These are phyloP conservation scores for Palaemon carinicauda DNA, from an alignment of 1,140 invertebrate species.

Conservation along the genomic window DNA sequence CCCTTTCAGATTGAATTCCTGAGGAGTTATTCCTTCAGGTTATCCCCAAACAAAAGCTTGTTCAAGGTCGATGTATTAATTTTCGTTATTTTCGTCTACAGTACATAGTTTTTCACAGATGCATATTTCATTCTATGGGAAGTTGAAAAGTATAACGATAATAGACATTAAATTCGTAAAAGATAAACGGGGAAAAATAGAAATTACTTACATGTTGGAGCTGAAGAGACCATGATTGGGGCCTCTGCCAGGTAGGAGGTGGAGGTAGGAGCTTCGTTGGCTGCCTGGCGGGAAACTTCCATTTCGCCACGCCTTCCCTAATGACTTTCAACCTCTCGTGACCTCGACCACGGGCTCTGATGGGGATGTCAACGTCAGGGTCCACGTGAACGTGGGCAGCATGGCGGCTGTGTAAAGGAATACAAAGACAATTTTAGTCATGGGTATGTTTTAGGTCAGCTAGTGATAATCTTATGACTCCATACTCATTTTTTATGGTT, in stretches of 20 bases:
- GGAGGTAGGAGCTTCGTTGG: not conserved
- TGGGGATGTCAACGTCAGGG: not conserved
- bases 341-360: not conserved
- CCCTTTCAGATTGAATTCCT: no score
- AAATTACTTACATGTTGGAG: not conserved
- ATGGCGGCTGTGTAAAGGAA: not conserved
- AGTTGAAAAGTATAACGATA: not conserved
- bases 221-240: not conserved
- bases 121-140: not conserved
- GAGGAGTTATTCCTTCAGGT: no score
- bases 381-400: not conserved
- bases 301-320: conserved; percentile 9
- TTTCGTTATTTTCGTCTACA: no score
- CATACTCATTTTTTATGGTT: no score
- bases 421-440: no score
- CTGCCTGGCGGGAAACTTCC: conserved; percentile 23
- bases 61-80: no score
- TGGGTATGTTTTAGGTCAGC: not conserved
- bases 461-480: not conserved
- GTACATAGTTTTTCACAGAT: no score
- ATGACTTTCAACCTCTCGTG: not conserved
- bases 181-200: not conserved
- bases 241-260: not conserved
- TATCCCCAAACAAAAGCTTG: no score
- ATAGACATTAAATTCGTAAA: not conserved